Conservation (phyloP, 1,140 invertebrate species). For the Drosophila ficusphila region DNA sequence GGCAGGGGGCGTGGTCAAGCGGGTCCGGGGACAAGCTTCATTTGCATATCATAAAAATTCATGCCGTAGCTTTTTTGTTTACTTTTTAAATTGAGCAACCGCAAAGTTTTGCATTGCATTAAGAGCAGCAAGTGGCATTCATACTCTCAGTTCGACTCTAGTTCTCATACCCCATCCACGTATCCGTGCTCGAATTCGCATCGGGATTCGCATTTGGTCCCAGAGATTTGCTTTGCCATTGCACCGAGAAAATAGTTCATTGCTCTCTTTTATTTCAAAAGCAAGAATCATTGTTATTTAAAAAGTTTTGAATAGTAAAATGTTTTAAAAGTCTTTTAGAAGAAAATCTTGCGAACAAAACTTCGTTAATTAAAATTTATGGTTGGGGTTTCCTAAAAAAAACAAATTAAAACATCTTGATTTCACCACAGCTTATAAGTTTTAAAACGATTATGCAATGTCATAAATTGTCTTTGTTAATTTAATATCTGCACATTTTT, state of each 20-base stretch:
- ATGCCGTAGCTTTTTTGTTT: conserved; percentile 75
- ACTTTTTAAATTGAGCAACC: conserved; percentile 80
- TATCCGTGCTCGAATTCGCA: conserved; percentile 10
- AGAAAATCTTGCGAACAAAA: too few relatives aligned
- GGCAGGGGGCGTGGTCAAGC: conserved; percentile 24
- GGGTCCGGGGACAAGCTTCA: conserved; percentile 5
- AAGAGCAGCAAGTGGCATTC: conserved; percentile 52
- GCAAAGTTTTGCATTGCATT: conserved; percentile 80
- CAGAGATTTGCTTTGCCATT: conserved; percentile 11
- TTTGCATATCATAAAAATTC: conserved; percentile 82
- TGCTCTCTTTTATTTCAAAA: too few relatives aligned
- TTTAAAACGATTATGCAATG: too few relatives aligned
- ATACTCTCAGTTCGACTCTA: neutral
- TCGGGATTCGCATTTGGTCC: conserved; percentile 19
- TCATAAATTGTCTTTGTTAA: too few relatives aligned
- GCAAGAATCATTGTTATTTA: too few relatives aligned
- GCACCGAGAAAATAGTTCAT: conserved; percentile 11
- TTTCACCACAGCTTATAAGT: too few relatives aligned
- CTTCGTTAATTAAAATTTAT: too few relatives aligned
- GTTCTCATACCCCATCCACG: conserved; percentile 16
- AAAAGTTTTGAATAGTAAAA: too few relatives aligned
- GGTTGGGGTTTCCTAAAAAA: too few relatives aligned
- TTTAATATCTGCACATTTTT: neutral
- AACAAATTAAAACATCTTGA: too few relatives aligned
- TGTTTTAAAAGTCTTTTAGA: too few relatives aligned